Evolutionary conservation across 2,888 invertebrate species (phyloP).

Genomic region (Mayetiola destructor): DNA sequence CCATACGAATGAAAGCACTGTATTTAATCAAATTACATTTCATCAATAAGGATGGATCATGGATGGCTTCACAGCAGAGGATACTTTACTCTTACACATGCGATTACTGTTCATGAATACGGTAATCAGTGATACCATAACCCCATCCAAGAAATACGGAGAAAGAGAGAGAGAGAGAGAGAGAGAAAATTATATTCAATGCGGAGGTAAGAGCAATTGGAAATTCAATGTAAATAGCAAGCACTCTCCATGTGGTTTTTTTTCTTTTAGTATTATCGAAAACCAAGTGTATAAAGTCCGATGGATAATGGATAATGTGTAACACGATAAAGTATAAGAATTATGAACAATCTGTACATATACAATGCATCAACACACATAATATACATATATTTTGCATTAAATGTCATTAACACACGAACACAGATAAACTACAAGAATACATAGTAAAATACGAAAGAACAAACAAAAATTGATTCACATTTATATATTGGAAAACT

Average conservation of each 20-base stretch:
- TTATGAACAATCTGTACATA: not conserved
- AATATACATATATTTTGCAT: conserved; percentile 4
- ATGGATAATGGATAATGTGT: conserved; percentile 1
- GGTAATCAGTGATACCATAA: too few relatives aligned
- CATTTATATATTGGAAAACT: too few relatives aligned
- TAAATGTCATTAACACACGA: conserved; percentile 9
- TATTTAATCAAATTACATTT: too few relatives aligned
- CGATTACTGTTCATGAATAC: too few relatives aligned
- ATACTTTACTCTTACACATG: too few relatives aligned
- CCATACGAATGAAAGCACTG: too few relatives aligned
- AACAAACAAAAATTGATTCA: too few relatives aligned
- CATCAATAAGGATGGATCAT: too few relatives aligned
- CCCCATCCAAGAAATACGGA: too few relatives aligned
- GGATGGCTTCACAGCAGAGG: too few relatives aligned
- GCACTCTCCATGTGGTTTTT: not conserved
- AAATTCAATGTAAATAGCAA: not conserved
- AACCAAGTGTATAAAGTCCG: not conserved
- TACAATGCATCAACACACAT: conserved; percentile 8
- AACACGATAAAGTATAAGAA: not conserved
- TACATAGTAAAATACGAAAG: too few relatives aligned
- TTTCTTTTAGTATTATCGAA: not conserved
- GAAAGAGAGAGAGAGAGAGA: not conserved
- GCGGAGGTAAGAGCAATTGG: not conserved
- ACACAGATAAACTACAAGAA: too few relatives aligned
- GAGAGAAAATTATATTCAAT: not conserved